Percentiles rank a stretch among this genome's conserved stretches.
phyloP scores from a whole-genome alignment of 2,797 vertebrate genomes.

The Uromys caudimaculatus region DNA sequence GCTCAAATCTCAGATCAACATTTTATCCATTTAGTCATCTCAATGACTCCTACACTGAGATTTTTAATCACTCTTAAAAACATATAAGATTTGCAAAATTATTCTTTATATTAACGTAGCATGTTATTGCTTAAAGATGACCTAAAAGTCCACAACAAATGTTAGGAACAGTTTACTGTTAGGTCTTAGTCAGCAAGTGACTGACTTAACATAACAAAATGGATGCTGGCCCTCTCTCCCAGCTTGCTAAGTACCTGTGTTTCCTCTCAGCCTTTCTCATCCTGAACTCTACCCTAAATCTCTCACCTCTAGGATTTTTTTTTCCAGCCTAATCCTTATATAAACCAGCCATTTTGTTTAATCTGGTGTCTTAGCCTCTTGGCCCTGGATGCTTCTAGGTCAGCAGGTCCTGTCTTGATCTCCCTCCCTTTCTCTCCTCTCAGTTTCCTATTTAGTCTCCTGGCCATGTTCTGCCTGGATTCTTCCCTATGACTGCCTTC shows the following conservation, averaged over 20 bases:
- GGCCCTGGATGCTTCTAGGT: too few species aligned
- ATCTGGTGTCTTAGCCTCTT: neutral
- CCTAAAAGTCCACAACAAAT: neutral
- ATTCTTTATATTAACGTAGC: neutral
- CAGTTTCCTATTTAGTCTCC: neutral
- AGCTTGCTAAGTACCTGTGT: neutral
- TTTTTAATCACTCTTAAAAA: neutral
- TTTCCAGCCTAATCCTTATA: neutral
- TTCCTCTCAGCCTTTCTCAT: neutral
- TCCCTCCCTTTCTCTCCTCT: too few species aligned
- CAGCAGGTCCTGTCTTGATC: too few species aligned
- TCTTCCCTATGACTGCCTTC: neutral
- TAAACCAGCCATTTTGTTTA: neutral
- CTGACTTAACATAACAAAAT: neutral
- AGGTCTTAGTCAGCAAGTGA: neutral
- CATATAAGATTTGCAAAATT: neutral
- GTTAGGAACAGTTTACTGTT: neutral
- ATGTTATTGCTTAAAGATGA: neutral
- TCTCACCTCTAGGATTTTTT: neutral
- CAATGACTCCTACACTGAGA: neutral
- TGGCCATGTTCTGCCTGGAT: too few species aligned
- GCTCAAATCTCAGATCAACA: neutral
- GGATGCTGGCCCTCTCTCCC: neutral
- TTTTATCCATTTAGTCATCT: neutral
- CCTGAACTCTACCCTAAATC: neutral